Evolutionary conservation across 2,113 vertebrate species (phyloP).

Genomic region (Ammodytes marinus): DNA sequence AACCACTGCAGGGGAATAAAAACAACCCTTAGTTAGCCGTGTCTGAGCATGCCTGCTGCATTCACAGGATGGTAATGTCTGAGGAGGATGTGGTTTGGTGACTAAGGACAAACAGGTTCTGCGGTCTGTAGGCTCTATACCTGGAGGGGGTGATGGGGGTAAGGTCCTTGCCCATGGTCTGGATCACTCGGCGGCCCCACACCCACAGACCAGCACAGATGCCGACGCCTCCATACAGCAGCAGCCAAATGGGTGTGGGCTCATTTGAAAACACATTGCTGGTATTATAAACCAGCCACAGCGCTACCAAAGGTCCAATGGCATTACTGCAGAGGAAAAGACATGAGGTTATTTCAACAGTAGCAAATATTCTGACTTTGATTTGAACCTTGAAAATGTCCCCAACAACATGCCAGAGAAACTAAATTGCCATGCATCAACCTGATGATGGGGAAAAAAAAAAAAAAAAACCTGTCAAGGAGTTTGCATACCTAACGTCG

Average conservation of each 20-base stretch:
- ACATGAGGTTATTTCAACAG: background rate
- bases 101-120: slow-evolving; percentile 11
- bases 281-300: slow-evolving; percentile 90
- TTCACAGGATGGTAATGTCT: slow-evolving; percentile 40
- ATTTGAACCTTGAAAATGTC: background rate
- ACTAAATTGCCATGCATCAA: background rate
- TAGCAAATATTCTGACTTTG: background rate
- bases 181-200: slow-evolving; percentile 97
- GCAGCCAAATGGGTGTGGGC: slow-evolving; percentile 92
- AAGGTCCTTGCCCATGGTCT: slow-evolving; percentile 97
- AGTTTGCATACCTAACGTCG: slow-evolving; percentile 91
- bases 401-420: background rate
- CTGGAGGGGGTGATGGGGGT: slow-evolving; percentile 95
- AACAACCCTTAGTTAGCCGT: slow-evolving; percentile 19
- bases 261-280: slow-evolving; percentile 81
- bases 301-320: slow-evolving; percentile 94
- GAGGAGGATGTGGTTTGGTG: slow-evolving; percentile 44
- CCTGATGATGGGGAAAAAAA: background rate
- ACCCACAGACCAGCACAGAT: slow-evolving; percentile 98
- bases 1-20: slow-evolving; percentile 86
- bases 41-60: slow-evolving; percentile 25
- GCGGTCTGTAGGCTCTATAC: slow-evolving; percentile 49
- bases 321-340: slow-evolving; percentile 89
- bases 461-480: background rate
- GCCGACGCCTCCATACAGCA: slow-evolving; percentile 94